Evolutionary conservation across 1,140 invertebrate species (phyloP).

Genomic region (Sweltsa coloradensis): DNA sequence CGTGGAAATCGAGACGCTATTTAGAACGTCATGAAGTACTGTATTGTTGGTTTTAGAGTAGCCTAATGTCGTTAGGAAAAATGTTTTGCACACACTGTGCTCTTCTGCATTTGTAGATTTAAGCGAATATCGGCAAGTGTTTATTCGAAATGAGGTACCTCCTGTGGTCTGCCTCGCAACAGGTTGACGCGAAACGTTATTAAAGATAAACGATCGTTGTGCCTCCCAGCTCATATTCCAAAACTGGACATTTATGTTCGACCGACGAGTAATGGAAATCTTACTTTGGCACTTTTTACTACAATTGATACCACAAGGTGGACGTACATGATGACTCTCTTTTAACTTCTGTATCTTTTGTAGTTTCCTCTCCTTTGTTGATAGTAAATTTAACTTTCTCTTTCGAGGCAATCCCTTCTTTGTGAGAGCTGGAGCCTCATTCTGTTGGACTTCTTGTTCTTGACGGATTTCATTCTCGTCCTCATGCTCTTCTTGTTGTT

Average conservation of each 20-base stretch:
- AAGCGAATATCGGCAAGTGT: constrained; percentile 2
- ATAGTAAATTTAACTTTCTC: no score
- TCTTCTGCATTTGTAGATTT: not conserved
- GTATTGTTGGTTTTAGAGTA: constrained; percentile 14
- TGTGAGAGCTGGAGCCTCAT: no score
- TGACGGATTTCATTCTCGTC: no score
- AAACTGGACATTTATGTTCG: not conserved
- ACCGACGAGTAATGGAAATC: not conserved
- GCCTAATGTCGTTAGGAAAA: constrained; percentile 17
- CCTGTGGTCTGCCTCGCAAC: constrained; percentile 1
- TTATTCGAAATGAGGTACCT: not conserved
- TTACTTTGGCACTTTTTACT: not conserved
- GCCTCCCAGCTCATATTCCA: constrained; percentile 13
- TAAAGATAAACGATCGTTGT: constrained; percentile 7
- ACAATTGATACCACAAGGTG: no score
- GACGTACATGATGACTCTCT: no score
- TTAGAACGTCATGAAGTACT: constrained; percentile 12
- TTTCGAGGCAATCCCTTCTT: no score
- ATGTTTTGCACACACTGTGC: constrained; percentile 16
- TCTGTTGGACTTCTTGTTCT: no score
- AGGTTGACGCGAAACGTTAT: not conserved
- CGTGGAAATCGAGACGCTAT: constrained; percentile 18
- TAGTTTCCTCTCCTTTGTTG: no score
- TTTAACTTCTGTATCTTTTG: no score
- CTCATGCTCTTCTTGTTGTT: no score